phyloP scores from a whole-genome alignment of 2,113 vertebrate genomes.

The Atlantisia rogersi region DNA sequence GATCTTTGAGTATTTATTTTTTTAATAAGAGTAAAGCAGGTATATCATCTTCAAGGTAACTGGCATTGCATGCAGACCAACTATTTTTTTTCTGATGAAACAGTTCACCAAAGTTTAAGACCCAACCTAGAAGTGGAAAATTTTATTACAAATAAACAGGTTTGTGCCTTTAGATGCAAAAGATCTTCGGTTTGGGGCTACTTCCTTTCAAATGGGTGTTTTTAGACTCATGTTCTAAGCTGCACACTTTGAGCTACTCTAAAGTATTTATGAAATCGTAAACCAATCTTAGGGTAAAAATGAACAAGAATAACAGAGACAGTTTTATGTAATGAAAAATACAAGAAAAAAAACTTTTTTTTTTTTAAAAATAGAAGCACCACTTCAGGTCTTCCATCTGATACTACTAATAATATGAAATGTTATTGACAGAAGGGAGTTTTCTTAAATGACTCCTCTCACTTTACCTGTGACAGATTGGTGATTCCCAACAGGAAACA shows the following conservation, averaged over 20 bases:
- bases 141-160: background rate
- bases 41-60: background rate
- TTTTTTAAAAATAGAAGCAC: background rate
- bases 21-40: background rate
- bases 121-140: background rate
- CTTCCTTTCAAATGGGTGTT: background rate
- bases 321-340: background rate
- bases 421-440: fast-evolving
- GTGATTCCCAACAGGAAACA: conserved; percentile 93
- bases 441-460: background rate
- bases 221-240: background rate
- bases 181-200: background rate
- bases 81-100: background rate
- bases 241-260: background rate
- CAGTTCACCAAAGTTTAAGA: background rate
- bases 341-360: background rate
- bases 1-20: background rate
- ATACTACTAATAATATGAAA: background rate
- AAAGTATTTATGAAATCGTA: background rate
- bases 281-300: background rate
- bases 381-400: fast-evolving
- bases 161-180: background rate
- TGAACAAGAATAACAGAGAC: background rate
- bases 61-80: background rate
- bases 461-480: conserved; percentile 88